Evolutionary conservation across 2,888 invertebrate species (phyloP).

Genomic region (Mechanitis mazaeus): DNA sequence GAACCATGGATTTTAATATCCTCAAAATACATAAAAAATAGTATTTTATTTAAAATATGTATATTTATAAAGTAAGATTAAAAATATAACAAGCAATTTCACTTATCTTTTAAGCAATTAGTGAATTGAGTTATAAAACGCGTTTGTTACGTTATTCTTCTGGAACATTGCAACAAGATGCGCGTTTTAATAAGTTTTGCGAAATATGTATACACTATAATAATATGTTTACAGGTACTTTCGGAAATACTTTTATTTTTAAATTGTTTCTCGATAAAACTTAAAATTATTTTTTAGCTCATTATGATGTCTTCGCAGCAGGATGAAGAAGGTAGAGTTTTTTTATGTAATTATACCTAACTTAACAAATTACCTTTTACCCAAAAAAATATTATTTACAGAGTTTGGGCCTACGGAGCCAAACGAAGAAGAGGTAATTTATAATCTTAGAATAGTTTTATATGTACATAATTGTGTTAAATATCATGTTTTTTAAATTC

Average conservation of each 20-base stretch:
- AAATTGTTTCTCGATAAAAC: background rate
- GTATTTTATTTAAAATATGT: no score
- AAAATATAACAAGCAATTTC: background rate
- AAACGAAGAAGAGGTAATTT: constrained; percentile 57
- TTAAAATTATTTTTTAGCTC: constrained; percentile 11
- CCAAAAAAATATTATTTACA: background rate
- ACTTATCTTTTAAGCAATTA: background rate
- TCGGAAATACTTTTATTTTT: no score
- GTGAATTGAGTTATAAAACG: constrained; percentile 10
- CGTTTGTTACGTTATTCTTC: background rate
- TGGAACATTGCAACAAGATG: no score
- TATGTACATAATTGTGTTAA: background rate
- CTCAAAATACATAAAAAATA: no score
- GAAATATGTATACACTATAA: background rate
- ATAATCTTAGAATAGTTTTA: constrained; percentile 7
- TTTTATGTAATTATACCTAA: constrained; percentile 1
- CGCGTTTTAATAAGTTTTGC: no score
- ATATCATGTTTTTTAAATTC: constrained; percentile 29
- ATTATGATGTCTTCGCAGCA: constrained; percentile 8
- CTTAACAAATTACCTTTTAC: background rate
- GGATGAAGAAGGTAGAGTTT: constrained; percentile 25
- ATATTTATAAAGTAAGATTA: background rate
- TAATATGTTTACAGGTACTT: constrained; percentile 11
- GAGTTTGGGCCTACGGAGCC: constrained; percentile 39
- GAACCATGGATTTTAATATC: no score